Base-by-base conservation (phyloP, 1,140 invertebrate genomes). In the Apis florea region DNA sequence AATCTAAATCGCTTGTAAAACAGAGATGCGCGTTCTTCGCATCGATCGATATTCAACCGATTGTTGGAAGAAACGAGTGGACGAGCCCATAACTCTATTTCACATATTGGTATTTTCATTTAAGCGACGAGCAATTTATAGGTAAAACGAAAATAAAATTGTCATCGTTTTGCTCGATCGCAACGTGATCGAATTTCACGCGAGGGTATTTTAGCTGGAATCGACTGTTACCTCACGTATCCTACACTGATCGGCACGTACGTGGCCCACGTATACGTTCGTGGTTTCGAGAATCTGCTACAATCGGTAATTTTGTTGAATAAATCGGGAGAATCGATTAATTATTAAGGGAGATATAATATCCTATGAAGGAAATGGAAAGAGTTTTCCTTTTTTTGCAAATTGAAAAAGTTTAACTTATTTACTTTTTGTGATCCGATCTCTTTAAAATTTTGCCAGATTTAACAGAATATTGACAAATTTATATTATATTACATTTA, bases 151-250 rank as follows among this genome's bases (percentile, higher is more conserved):
- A 49, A 75, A 74, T 73, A 67, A 64, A 80, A 75, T 68, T 56
- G 53, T 64, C 69, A 21, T 31, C n/a, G 26, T 40, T 58, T 40
- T 19, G 53, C 5, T 5, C 26, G 3, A 6, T 9, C n/a, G 51
- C 53, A 58, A 80, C 61, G 79, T 81, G 79, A 81, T 53, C 71
- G 53, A 75, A 67, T 75, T 61, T 81, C 10, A n/a, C 49, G 31
- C 6, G 31, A 67, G 70, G 49, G 54, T 81, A 81, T 68, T 67
- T 81, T 61, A 49, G 11, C 15, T n/a, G 31, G 17, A 53, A 19
- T 51, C 26, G 47, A 67, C 21, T 19, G 58, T 78, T 69, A 78
- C 19, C 40, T 5, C 40, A 12, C 31, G 40, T n/a, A 40, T 6
- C 31, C 31, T 40, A 6, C 47, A 17, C 26, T n/a, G 67, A 53